Percentiles rank a stretch among this genome's conserved stretches.
Conservation (phyloP, 2,113 vertebrate species). For the Vanacampus margaritifer region DNA sequence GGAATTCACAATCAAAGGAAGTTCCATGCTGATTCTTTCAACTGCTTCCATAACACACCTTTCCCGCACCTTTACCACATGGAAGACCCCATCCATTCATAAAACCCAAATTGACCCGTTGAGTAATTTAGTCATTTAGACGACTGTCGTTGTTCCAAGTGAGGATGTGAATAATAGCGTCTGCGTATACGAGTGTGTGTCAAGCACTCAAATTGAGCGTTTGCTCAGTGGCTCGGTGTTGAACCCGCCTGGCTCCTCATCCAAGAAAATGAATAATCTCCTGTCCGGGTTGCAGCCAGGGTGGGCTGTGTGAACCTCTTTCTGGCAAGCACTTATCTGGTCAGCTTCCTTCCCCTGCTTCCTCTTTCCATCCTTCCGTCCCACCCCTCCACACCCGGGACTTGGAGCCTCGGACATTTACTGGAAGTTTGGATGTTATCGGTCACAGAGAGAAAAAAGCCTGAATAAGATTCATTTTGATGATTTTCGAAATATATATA, state of each 20-base stretch:
- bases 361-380: conserved; percentile 80
- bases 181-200: conserved; percentile 49
- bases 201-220: conserved; percentile 26
- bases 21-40: conserved; percentile 39
- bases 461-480: conserved; percentile 29
- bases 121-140: too few species aligned
- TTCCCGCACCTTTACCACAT: conserved; percentile 7
- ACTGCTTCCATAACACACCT: conserved; percentile 13
- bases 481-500: conserved; percentile 6
- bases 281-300: conserved; percentile 62
- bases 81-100: conserved; percentile 1
- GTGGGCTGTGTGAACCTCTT: conserved; percentile 69
- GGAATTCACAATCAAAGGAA: too few species aligned
- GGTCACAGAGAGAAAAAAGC: conserved; percentile 37
- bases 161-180: conserved; percentile 59
- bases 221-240: conserved; percentile 42
- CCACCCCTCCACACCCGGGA: conserved; percentile 59
- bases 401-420: conserved; percentile 46
- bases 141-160: conserved; percentile 56
- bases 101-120: not conserved
- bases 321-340: conserved; percentile 68
- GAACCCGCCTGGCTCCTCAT: conserved; percentile 62
- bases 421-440: conserved; percentile 51
- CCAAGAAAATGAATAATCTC: conserved; percentile 75
- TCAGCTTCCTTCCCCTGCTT: conserved; percentile 77